Percentiles rank a stretch among this genome's conserved stretches.
Conservation (phyloP, 2,888 invertebrate genomes). For the Sesia bembeciformis region DNA sequence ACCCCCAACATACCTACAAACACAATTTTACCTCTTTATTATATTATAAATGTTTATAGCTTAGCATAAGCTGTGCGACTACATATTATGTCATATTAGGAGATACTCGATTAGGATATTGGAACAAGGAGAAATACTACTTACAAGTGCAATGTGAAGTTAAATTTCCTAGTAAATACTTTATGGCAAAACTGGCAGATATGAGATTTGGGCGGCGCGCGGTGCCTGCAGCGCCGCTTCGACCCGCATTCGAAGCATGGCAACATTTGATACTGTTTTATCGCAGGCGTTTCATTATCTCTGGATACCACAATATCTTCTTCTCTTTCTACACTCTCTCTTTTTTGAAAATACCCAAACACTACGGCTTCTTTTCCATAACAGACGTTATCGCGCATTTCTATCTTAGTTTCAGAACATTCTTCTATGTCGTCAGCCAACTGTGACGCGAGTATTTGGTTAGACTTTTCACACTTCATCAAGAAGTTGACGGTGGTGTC, state of each 20-base stretch:
- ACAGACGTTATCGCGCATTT: background rate
- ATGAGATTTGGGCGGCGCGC: constrained; percentile 20
- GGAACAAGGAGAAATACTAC: constrained; percentile 7
- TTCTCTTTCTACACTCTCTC: background rate
- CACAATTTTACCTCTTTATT: no score
- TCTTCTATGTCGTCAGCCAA: background rate
- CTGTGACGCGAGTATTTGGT: constrained; percentile 12
- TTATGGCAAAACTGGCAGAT: constrained; percentile 36
- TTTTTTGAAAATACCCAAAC: background rate
- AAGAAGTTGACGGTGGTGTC: constrained; percentile 34
- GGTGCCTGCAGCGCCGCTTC: constrained; percentile 27
- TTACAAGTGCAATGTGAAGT: constrained; percentile 39
- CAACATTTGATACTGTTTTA: background rate
- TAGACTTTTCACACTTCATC: constrained; percentile 35
- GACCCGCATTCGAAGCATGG: constrained; percentile 28
- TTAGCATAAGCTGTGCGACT: no score
- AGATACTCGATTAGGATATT: no score
- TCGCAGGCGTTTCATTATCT: background rate
- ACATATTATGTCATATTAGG: no score
- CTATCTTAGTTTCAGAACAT: background rate
- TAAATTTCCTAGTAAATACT: constrained; percentile 39
- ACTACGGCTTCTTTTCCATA: background rate
- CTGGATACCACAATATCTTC: background rate
- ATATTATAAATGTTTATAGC: no score
- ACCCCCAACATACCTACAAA: no score